Evolutionary conservation across 2,113 vertebrate genomes (phyloP), one percentile per base, ranked within the genome.

Genomic region (Bettongia penicillata): DNA sequence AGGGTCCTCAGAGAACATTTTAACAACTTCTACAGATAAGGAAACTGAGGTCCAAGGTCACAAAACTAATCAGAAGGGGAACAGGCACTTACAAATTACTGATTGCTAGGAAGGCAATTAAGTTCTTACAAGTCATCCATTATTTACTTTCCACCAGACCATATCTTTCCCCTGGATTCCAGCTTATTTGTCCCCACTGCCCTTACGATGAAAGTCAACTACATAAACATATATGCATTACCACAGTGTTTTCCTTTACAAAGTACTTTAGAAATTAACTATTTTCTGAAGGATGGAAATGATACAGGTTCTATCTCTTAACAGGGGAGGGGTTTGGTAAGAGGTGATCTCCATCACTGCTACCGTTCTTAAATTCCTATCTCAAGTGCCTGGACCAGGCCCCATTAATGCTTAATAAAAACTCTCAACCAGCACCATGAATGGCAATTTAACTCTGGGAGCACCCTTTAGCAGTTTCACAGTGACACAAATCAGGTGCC

Each of bases 151-250:
- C 31, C 31, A 61, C 28, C 28, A 61, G 57, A 28, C 2, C 57
- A 31, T 28, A 57, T 23, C 10, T 55, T 25, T 28, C 57, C 3
- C 57, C 57, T 37, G 31, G 31, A 68, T 37, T 68, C 31, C 31
- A 37, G 61, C 61, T 16, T 4, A 68, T 37, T 16, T 68, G 61
- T 14, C 12, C 61, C 61, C 61, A 68, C 6, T 16, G 57, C 47
- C 94, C 91, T 55, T 52, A 26, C 90, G 53, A 93, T 93, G 90
- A 92, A 91, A 92, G 16, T 19, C 48, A 93, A n/a, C 0, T 91
- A 43, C 53, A 16, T 77, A 77, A 68, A 55, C 48, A 22, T 52
- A 94, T 90, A 55, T 23, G 61, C 90, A 94, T 53, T 26, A 77
- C 28, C 28, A 51, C 12, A 37, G 8, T 84, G 10, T 47, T 43